Evolutionary conservation across 2,797 vertebrate species (phyloP).

Genomic region (Tragopan temminckii): DNA sequence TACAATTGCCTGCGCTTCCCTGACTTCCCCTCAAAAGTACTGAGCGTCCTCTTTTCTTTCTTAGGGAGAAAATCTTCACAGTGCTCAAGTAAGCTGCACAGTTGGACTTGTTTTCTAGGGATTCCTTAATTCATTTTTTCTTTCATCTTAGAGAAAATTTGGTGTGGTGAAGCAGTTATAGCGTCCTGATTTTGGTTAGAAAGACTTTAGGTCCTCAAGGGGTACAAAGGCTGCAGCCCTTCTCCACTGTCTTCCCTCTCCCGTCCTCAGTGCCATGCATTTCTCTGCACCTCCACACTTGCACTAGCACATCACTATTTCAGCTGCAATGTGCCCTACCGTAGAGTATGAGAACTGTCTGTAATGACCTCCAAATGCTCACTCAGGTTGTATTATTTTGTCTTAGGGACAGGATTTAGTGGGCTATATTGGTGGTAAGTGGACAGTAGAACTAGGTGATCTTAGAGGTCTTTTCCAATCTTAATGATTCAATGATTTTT

Average conservation of each 20-base stretch:
- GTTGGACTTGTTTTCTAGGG: neutral
- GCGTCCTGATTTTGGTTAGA: fast-evolving
- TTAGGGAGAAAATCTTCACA: neutral
- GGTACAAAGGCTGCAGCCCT: neutral
- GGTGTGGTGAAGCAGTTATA: neutral
- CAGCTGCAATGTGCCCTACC: neutral
- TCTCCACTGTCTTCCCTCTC: neutral
- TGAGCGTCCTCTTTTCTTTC: neutral
- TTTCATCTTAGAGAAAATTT: neutral
- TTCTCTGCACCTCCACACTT: neutral
- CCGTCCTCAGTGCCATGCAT: fast-evolving
- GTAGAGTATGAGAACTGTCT: neutral
- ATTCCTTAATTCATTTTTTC: neutral
- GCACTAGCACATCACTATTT: neutral
- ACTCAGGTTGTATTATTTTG: neutral
- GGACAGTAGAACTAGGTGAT: too few species aligned
- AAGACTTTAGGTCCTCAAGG: neutral
- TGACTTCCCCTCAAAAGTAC: neutral
- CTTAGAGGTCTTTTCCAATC: too few species aligned
- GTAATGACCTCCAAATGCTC: constrained; percentile 18
- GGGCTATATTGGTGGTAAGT: too few species aligned
- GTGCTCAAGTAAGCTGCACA: neutral
- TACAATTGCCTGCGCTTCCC: neutral
- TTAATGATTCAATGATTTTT: neutral
- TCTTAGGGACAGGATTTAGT: too few species aligned